Evolutionary conservation across 2,888 invertebrate species (phyloP), one percentile per base, ranked within the genome.

Genomic region (Lysandra bellargus): DNA sequence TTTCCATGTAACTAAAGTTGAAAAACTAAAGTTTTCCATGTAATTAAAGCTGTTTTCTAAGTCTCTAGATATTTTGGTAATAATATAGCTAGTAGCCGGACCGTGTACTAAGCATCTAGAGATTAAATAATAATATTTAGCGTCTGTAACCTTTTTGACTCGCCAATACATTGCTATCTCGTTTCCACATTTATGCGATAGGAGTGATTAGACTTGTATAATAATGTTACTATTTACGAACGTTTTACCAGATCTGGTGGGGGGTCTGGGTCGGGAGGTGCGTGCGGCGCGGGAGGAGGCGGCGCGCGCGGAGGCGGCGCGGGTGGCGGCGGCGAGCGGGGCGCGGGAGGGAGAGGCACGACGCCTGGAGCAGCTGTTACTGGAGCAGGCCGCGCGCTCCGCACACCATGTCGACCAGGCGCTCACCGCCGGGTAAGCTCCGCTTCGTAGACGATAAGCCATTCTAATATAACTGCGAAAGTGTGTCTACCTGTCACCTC

Each of bases 251-350:
- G 96, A 95, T 80, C 83, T 95, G 82, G 86, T 95, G 73, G 87
- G 91, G 80, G 86, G 88, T 57, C 95, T 95, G 84, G 90, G 92
- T 4, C 86, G 89, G 78, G 95, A 95, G 87, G 85, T 96, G 74
- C 89, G 91, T 33, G 84, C 88, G 40, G 83, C 95, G 75, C 92
- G 95, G 80, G 86, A 86, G 77, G 84, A 77, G 61, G 77, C 80
- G 80, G 30, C 84, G 78, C 23, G 88, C 5, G 90, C 89, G 80
- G 86, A 86, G n/a, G 88, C 89, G 17, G 79, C 84, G 79, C 37
- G 88, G 4, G 90, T 88, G 80, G 86, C 89, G 80, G 86, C 86
- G 17, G 88, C 89, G 57, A 78, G 84, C 90, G 61, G 73, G 85
- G 83, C 5, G 87, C 88, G 81, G 91, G 91, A 30, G 79, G 87